Conservation (phyloP, 2,888 invertebrate species). For the Parnassius apollo region DNA sequence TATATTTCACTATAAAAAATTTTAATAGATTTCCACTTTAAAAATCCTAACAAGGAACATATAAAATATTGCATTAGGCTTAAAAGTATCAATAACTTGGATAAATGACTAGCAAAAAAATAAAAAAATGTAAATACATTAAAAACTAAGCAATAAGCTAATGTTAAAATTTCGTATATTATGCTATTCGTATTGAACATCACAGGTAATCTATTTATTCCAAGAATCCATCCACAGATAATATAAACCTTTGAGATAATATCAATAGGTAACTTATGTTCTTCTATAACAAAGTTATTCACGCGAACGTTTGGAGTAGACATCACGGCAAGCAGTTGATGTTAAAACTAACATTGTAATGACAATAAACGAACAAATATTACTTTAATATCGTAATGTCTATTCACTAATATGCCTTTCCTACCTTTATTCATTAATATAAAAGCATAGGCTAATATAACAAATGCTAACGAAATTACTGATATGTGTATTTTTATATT, state of each 20-base stretch:
- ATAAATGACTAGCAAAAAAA: not conserved
- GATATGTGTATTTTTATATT: no score
- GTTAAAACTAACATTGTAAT: no score
- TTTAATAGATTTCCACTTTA: conserved; percentile 25
- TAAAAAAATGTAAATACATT: conserved; percentile 15
- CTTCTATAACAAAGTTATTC: conserved; percentile 28
- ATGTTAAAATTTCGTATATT: conserved; percentile 12
- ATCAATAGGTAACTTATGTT: conserved; percentile 23
- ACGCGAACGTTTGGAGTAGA: conserved; percentile 23
- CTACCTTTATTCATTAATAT: no score
- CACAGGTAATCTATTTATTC: conserved; percentile 31
- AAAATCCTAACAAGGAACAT: conserved; percentile 24
- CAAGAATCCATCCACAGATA: conserved; percentile 24
- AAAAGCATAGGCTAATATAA: no score
- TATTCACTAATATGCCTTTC: no score
- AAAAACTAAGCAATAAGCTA: conserved; percentile 12
- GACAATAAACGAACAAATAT: no score
- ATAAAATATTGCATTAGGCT: conserved; percentile 25
- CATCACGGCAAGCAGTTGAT: conserved; percentile 12
- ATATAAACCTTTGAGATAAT: conserved; percentile 30
- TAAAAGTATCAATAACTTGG: not conserved
- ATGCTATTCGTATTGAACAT: conserved; percentile 23
- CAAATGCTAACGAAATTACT: no score
- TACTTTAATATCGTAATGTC: no score
- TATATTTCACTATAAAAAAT: conserved; percentile 32